Conservation (phyloP, 2,888 invertebrate species). For the Halictus quadricinctus region DNA sequence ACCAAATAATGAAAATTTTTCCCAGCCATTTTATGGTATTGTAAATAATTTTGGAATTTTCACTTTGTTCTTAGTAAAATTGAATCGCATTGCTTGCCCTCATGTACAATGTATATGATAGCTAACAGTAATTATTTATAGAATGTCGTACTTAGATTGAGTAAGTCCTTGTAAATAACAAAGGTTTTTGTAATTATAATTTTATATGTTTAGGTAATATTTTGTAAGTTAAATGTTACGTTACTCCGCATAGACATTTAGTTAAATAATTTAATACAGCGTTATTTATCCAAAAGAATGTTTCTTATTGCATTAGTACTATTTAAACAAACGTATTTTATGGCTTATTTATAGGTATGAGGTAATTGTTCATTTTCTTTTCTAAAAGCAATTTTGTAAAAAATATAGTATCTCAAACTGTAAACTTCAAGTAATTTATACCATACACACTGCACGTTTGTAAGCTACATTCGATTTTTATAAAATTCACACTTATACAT, state of each 20-base stretch:
- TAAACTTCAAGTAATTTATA: background rate
- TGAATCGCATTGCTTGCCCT: constrained; percentile 69
- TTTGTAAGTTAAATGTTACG: constrained; percentile 2
- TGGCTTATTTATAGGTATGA: background rate
- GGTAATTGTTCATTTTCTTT: background rate
- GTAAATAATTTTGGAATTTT: constrained; percentile 58
- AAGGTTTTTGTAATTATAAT: constrained; percentile 36
- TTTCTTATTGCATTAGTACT: background rate
- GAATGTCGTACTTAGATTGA: constrained; percentile 15
- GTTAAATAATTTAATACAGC: constrained; percentile 15
- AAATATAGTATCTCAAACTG: background rate
- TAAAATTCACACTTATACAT: background rate
- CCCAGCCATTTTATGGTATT: constrained; percentile 23
- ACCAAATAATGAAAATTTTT: constrained; percentile 42
- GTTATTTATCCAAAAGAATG: constrained; percentile 36
- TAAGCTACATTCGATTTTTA: background rate
- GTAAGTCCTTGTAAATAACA: constrained; percentile 52
- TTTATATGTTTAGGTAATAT: constrained; percentile 14
- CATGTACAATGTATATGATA: constrained; percentile 77
- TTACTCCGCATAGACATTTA: constrained; percentile 23
- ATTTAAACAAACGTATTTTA: background rate
- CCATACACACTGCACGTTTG: background rate
- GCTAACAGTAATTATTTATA: constrained; percentile 68
- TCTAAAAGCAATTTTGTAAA: background rate
- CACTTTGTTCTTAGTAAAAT: constrained; percentile 29